Percentiles rank a stretch among this genome's conserved stretches.
Conservation (phyloP, 2,797 vertebrate genomes). For the Meriones psammophilus region DNA sequence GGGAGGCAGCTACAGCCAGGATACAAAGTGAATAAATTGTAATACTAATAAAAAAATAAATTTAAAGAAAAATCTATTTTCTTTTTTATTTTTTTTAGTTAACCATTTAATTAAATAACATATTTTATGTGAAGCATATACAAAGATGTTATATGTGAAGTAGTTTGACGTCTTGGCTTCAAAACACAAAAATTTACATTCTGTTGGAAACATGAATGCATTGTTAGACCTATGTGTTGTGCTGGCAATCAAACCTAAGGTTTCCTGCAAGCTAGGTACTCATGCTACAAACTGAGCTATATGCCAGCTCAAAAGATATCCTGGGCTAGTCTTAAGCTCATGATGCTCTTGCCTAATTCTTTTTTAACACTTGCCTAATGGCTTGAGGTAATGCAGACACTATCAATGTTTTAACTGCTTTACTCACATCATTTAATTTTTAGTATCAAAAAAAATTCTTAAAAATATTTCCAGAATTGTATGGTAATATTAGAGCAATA, state of each 20-base stretch:
- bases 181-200: not conserved
- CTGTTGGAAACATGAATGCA: not conserved
- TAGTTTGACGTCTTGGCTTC: not conserved
- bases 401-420: not conserved
- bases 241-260: fast-evolving
- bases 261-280: not conserved
- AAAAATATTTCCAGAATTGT: not conserved
- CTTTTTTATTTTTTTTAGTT: not conserved
- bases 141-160: not conserved
- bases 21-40: too few relatives aligned
- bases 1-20: too few relatives aligned
- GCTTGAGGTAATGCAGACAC: too few relatives aligned
- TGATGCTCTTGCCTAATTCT: too few relatives aligned
- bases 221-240: not conserved
- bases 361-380: too few relatives aligned
- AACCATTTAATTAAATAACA: not conserved
- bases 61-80: too few relatives aligned
- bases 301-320: not conserved
- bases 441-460: not conserved
- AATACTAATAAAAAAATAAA: too few relatives aligned
- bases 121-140: not conserved
- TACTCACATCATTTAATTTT: not conserved
- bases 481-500: too few relatives aligned
- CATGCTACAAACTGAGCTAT: not conserved
- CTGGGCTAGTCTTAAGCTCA: not conserved